phyloP scores from a whole-genome alignment of 2,797 vertebrate genomes.

The Ptychobarbus kaznakovi region DNA sequence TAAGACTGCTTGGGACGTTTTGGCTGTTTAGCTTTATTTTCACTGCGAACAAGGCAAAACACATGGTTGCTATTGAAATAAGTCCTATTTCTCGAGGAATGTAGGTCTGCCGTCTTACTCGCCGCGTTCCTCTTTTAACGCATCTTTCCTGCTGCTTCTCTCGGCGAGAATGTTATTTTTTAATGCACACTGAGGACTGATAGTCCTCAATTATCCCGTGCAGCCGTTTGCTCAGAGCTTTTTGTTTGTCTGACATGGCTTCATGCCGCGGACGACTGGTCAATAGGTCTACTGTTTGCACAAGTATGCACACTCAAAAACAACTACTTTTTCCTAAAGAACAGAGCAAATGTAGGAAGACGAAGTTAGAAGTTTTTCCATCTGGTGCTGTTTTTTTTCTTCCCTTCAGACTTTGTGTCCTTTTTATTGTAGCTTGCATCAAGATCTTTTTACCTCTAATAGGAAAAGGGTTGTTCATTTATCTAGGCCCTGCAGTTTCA shows the following conservation, averaged over 20 bases:
- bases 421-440: background rate
- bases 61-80: conserved; percentile 6
- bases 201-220: conserved; percentile 10
- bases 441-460: conserved; percentile 21
- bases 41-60: background rate
- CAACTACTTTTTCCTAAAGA: background rate
- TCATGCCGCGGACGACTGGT: background rate
- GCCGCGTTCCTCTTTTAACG: background rate
- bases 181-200: conserved; percentile 28
- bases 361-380: background rate
- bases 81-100: conserved; percentile 15
- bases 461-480: background rate
- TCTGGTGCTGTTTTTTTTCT: background rate
- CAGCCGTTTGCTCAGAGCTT: background rate
- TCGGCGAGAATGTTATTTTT: conserved; percentile 24
- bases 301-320: background rate
- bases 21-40: background rate
- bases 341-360: background rate
- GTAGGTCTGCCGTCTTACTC: background rate
- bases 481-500: conserved; percentile 2
- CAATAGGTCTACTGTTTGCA: conserved; percentile 5
- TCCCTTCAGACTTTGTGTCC: background rate
- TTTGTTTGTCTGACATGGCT: conserved; percentile 4
- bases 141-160: conserved; percentile 5
- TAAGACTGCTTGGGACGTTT: background rate